A percentile compares a stretch with the other conserved stretches of the same genome.
phyloP scores from a whole-genome alignment of 2,888 invertebrate species.

The Anodontia alba region DNA sequence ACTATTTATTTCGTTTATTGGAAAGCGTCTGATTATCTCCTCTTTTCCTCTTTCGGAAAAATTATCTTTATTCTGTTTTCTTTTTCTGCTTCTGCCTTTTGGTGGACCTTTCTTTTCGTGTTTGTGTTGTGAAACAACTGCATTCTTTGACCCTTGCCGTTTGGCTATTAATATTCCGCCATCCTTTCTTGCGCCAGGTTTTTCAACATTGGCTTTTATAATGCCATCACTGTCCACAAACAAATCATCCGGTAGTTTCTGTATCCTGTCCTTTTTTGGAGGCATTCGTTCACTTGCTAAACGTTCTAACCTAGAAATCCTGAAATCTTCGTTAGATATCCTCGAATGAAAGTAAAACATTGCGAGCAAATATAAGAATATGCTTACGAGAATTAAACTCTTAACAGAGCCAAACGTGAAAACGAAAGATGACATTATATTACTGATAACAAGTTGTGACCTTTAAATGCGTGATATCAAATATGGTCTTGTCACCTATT shows the following conservation, averaged over 20 bases:
- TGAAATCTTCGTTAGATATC: neutral
- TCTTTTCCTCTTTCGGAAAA: too few relatives aligned
- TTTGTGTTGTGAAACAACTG: neutral
- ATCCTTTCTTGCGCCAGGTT: too few relatives aligned
- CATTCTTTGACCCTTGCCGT: neutral
- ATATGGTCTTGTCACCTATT: too few relatives aligned
- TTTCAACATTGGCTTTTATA: neutral
- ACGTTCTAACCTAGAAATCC: slow-evolving; percentile 2
- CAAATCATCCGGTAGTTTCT: neutral
- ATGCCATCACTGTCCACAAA: neutral
- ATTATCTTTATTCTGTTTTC: neutral
- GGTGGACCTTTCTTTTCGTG: neutral
- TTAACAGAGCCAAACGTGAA: neutral
- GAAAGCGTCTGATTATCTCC: neutral
- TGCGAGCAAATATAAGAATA: neutral
- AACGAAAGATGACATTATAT: neutral
- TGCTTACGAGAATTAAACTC: neutral
- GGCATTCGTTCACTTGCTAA: neutral
- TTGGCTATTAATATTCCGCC: neutral
- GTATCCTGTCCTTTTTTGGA: neutral
- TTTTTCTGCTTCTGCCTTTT: neutral
- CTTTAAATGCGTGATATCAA: too few relatives aligned
- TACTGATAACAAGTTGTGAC: too few relatives aligned
- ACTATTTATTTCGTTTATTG: neutral
- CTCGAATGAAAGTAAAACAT: slow-evolving; percentile 4